Evolutionary conservation across 2,888 invertebrate species (phyloP).

Genomic region (Capitulum mitella): DNA sequence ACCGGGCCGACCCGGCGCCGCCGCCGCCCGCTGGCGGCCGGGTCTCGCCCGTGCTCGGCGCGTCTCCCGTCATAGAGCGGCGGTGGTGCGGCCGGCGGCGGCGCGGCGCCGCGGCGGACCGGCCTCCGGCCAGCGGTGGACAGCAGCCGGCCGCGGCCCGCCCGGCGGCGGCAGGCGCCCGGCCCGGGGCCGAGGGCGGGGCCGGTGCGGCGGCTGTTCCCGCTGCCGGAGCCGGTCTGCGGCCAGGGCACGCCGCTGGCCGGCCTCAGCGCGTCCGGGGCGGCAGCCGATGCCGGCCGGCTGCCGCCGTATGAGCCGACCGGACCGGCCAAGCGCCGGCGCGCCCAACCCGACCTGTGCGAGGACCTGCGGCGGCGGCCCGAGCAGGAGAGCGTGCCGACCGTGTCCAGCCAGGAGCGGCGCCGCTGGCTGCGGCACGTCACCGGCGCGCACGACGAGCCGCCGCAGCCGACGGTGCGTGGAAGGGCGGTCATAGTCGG

Average conservation of each 20-base stretch:
- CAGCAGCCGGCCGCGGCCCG: too few species aligned
- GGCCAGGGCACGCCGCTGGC: background rate
- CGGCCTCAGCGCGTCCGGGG: background rate
- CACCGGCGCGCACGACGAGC: background rate
- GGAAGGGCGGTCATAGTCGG: too few species aligned
- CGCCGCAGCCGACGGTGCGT: too few species aligned
- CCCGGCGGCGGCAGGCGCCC: background rate
- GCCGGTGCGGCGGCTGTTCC: too few species aligned
- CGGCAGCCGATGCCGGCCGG: background rate
- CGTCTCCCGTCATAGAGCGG: background rate
- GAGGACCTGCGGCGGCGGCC: background rate
- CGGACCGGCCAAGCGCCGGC: background rate
- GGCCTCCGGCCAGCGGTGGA: too few species aligned
- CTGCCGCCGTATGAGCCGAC: background rate
- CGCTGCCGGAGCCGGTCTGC: background rate
- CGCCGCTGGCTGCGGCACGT: background rate
- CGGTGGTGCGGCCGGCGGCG: too few species aligned
- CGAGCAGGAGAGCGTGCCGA: background rate
- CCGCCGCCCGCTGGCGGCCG: background rate
- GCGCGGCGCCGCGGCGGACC: too few species aligned
- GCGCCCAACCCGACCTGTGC: background rate
- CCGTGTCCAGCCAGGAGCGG: slow-evolving; percentile 12
- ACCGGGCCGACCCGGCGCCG: background rate
- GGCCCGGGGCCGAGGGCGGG: background rate
- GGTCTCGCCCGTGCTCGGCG: background rate